Evolutionary conservation across 2,113 vertebrate genomes (phyloP).

Genomic region (Dasyurus viverrinus): DNA sequence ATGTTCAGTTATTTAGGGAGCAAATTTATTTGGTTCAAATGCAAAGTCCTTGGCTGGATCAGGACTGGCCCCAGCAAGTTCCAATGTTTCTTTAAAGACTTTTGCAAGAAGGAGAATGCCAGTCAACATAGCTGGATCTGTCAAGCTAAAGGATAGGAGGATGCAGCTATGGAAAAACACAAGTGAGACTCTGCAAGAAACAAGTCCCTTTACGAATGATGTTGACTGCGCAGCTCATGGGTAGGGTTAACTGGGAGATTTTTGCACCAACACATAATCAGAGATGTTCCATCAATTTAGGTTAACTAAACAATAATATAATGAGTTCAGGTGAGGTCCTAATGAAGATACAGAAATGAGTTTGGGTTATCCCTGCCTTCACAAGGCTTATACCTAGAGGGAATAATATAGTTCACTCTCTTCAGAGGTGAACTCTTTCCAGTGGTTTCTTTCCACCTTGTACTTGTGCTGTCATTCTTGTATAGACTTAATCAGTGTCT

Average conservation of each 20-base stretch:
- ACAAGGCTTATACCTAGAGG: background rate
- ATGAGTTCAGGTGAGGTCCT: background rate
- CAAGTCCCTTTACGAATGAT: background rate
- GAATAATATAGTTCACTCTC: background rate
- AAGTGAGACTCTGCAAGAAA: background rate
- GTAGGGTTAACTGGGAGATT: background rate
- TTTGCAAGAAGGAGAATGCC: background rate
- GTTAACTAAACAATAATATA: background rate
- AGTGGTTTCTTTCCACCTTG: background rate
- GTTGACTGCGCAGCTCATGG: background rate
- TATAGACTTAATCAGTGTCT: background rate
- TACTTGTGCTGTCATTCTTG: background rate
- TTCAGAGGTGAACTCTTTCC: background rate
- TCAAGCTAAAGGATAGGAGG: background rate
- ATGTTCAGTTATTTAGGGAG: background rate
- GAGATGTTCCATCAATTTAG: background rate
- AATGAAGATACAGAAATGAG: background rate
- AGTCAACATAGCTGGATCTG: background rate
- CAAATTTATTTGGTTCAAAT: background rate
- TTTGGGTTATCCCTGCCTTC: background rate
- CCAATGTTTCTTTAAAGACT: background rate
- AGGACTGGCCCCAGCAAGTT: background rate
- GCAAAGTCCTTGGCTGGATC: background rate
- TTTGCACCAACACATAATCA: background rate
- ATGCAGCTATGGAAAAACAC: background rate